Evolutionary conservation across 2,113 vertebrate genomes (phyloP), one percentile per base, ranked within the genome.

Genomic region (Monopterus albus): DNA sequence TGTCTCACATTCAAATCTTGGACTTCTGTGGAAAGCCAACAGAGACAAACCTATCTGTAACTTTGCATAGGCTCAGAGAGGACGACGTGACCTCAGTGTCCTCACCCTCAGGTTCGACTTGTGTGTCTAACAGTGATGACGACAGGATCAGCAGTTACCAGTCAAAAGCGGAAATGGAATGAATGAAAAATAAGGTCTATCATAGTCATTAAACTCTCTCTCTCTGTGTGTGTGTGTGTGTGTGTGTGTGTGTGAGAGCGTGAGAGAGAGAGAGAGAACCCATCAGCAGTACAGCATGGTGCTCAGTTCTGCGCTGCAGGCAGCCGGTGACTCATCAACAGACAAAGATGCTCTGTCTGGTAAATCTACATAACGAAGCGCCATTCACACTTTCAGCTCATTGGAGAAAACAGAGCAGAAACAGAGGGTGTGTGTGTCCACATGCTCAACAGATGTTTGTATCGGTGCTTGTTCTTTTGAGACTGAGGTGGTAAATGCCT

Each of bases 241-340:
- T 72, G 40, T 63, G 70, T 72, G 38, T 60, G 35, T 42, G 51
- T 35, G 63, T 53, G 62, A 42, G 42, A 36, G 33, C 7, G 39
- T 29, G 39, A 29, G 56, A 29, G 39, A 14, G 39, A 15, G 23
- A 7, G 15, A n/a, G n/a, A n/a, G n/a, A n/a, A 7, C 29, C 29
- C 7, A 29, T 31, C 29, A 6, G 29, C 29, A 31, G 5, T 31
- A 31, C 29, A 31, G 57, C 36, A 51, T 57, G 21, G 49, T 40
- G 55, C 29, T 31, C 31, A 46, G 38, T 43, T 13, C 3, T 18
- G 35, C n/a, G 50, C 72, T 75, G 61, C 72, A 74, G 66, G 63
- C 50, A 45, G 72, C 35, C 29, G 74, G 71, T 75, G 76, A 79
- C 72, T 83, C 76, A 79, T 76, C 74, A 50, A 15, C 33, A 73